Percentiles rank a stretch among this genome's conserved stretches.
phyloP scores from a whole-genome alignment of 2,888 invertebrate species.

The Danaus chrysippus region DNA sequence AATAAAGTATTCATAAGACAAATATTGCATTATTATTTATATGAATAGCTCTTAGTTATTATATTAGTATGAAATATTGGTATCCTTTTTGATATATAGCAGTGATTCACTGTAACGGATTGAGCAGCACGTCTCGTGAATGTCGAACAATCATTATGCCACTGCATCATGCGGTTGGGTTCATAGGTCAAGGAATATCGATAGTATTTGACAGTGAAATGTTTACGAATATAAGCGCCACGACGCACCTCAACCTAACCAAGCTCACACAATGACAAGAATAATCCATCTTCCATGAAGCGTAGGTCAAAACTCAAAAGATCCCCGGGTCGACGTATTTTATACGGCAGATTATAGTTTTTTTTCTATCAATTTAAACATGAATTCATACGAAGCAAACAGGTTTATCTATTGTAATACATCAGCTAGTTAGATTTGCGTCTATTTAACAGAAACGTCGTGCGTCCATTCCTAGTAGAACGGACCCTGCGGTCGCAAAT shows the following conservation, averaged over 20 bases:
- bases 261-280: slow-evolving; percentile 45
- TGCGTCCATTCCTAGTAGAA: slow-evolving; percentile 26
- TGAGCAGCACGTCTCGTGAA: slow-evolving; percentile 19
- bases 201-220: slow-evolving; percentile 72
- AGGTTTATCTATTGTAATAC: slow-evolving; percentile 41
- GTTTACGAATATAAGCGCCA: slow-evolving; percentile 45
- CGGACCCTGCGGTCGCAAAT: slow-evolving; percentile 38
- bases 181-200: slow-evolving; percentile 62
- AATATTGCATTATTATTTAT: no score
- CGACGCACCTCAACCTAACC: slow-evolving; percentile 43
- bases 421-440: slow-evolving; percentile 36
- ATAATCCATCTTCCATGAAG: slow-evolving; percentile 57
- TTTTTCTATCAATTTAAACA: slow-evolving; percentile 34
- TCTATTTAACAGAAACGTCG: slow-evolving; percentile 32
- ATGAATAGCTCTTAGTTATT: no score
- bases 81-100: no score
- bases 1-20: no score
- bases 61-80: no score
- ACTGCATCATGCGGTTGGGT: slow-evolving; percentile 51
- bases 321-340: slow-evolving; percentile 38
- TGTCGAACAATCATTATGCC: slow-evolving; percentile 45
- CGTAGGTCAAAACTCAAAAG: slow-evolving; percentile 48
- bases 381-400: slow-evolving; percentile 41
- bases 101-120: no score
- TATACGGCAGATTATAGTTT: slow-evolving; percentile 33